Conservation (phyloP, 2,113 vertebrate species). For the Holacanthus passer region DNA sequence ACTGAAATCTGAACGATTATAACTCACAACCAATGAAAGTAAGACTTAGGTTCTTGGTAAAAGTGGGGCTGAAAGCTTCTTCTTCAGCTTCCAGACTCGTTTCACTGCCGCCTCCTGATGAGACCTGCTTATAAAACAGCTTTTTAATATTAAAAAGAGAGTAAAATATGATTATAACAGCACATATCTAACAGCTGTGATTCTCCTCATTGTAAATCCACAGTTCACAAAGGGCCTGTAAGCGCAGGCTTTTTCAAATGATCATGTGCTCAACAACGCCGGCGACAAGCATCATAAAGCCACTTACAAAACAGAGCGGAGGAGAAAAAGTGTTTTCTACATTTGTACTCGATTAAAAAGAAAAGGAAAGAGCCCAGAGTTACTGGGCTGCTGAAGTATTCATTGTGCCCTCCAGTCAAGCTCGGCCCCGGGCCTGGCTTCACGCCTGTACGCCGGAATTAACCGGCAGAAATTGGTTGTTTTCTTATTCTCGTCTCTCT, state of each 20-base stretch:
- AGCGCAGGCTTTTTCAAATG: background rate
- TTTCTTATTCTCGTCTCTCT: constrained; percentile 20
- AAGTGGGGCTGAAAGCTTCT: too few species aligned
- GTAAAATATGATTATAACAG: background rate
- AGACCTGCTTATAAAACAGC: background rate
- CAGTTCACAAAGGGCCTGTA: background rate
- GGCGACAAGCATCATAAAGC: constrained; percentile 22
- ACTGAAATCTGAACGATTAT: too few species aligned
- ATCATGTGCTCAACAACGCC: constrained; percentile 14
- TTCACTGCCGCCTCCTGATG: background rate
- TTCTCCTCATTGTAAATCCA: background rate
- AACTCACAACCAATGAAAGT: too few species aligned
- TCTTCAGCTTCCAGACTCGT: background rate
- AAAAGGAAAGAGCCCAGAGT: constrained; percentile 16
- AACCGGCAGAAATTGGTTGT: constrained; percentile 5
- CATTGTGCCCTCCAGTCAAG: constrained; percentile 36
- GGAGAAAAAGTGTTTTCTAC: background rate
- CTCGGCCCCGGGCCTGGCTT: constrained; percentile 3
- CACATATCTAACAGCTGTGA: background rate
- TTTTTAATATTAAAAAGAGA: background rate
- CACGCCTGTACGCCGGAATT: constrained; percentile 1
- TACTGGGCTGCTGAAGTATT: constrained; percentile 48
- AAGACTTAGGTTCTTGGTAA: too few species aligned
- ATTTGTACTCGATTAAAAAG: constrained; percentile 12
- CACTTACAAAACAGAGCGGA: background rate